A percentile compares a stretch with the other conserved stretches of the same genome.
These are phyloP conservation scores for Montipora sp. DNA, from an alignment of 64 coral and sea anemone genomes.

Conservation along the genomic window DNA sequence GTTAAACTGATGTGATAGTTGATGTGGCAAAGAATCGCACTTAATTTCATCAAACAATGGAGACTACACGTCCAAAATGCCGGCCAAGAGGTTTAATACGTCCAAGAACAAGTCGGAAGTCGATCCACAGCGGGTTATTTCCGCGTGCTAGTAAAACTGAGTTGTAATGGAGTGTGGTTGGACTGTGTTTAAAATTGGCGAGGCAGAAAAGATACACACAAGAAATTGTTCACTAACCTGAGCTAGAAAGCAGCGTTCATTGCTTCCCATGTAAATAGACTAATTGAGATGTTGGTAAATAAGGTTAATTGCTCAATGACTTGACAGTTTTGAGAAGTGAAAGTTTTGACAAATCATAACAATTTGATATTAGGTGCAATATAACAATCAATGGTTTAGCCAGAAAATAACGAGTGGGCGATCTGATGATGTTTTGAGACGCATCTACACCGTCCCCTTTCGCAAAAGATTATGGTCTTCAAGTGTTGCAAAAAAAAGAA, in stretches of 20 bases:
- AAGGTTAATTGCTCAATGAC: conserved; percentile 14
- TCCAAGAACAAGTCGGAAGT: not conserved
- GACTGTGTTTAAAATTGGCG: not conserved
- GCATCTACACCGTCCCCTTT: not conserved
- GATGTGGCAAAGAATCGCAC: not conserved
- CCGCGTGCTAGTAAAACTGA: not conserved
- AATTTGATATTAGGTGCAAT: not conserved
- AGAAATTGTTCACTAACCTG: conserved; percentile 10
- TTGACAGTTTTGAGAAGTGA: not conserved
- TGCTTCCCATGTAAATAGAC: conserved; percentile 6
- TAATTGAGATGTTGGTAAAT: conserved; percentile 31
- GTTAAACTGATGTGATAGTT: not conserved
- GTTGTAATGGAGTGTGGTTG: not conserved
- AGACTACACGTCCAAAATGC: not conserved
- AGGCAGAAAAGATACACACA: not conserved
- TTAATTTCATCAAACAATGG: not conserved
- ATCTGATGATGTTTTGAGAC: not conserved
- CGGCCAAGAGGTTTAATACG: too few species aligned
- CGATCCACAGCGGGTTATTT: not conserved
- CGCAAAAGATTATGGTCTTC: not conserved
- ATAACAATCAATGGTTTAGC: not conserved
- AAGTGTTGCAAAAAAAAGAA: not conserved
- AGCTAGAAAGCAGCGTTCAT: not conserved
- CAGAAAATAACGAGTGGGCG: not conserved
- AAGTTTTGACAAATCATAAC: not conserved